These are phyloP conservation scores for Drosophila cyrtoloma DNA, from an alignment of 2,888 invertebrate species.

Conservation along the genomic window DNA sequence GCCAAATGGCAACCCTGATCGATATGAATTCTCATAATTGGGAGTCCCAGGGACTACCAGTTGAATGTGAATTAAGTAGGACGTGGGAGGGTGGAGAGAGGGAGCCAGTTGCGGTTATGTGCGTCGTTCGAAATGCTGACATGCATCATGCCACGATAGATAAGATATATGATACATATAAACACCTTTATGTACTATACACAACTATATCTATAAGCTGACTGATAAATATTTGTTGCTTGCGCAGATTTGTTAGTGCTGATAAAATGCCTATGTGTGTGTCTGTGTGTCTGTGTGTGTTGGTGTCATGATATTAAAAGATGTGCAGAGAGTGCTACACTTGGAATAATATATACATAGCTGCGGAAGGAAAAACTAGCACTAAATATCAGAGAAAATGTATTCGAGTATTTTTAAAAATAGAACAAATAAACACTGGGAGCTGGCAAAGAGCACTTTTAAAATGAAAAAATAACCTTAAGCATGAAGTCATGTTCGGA, in stretches of 20 bases:
- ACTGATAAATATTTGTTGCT: constrained; percentile 69
- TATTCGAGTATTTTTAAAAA: neutral
- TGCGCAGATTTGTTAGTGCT: constrained; percentile 64
- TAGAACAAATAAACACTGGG: neutral
- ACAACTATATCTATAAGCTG: constrained; percentile 26
- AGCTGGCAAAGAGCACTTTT: neutral
- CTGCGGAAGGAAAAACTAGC: neutral
- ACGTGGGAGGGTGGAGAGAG: neutral
- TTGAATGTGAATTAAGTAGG: constrained; percentile 29
- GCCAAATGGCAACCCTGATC: constrained; percentile 37
- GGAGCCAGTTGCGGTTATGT: constrained; percentile 31
- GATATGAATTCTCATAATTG: constrained; percentile 36
- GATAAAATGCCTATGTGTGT: constrained; percentile 44
- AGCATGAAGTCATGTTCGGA: neutral
- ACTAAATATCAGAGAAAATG: neutral
- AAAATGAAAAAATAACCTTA: neutral
- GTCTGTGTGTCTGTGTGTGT: constrained; percentile 3
- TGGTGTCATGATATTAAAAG: constrained; percentile 21
- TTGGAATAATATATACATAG: neutral
- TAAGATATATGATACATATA: constrained; percentile 62
- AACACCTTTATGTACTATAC: constrained; percentile 18
- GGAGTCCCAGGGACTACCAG: constrained; percentile 9
- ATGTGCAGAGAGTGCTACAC: neutral
- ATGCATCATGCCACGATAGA: constrained; percentile 68
- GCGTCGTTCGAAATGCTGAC: constrained; percentile 72